These are phyloP conservation scores for Mesembrinibis cayennensis DNA, from an alignment of 2,113 vertebrate species.

Conservation along the genomic window DNA sequence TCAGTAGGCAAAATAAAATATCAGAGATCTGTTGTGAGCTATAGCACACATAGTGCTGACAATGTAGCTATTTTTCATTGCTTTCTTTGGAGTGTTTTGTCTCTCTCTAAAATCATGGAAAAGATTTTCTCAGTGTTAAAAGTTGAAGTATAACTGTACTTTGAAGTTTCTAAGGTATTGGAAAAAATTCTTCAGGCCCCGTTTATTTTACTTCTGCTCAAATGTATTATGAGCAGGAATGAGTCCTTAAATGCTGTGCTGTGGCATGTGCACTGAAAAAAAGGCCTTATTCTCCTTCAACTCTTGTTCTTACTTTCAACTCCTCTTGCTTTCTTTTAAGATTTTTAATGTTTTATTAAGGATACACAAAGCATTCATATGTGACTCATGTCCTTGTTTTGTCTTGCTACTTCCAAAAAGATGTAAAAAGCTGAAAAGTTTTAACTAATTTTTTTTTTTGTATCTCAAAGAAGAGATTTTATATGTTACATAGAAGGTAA, in stretches of 20 bases:
- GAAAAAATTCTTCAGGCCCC: not conserved
- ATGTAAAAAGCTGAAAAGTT: not conserved
- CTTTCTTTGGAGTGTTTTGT: not conserved
- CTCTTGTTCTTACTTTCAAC: not conserved
- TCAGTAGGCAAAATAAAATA: not conserved
- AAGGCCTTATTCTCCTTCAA: not conserved
- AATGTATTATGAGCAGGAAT: not conserved
- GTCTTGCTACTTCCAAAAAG: not conserved
- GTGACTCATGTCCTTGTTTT: not conserved
- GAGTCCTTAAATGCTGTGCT: not conserved
- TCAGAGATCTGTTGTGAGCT: not conserved
- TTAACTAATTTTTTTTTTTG: not conserved
- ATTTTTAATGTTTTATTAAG: not conserved
- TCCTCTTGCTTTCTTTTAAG: not conserved
- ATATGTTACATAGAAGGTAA: not conserved
- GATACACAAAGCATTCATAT: not conserved
- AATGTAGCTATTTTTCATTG: not conserved
- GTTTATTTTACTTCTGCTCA: not conserved
- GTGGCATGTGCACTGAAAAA: not conserved
- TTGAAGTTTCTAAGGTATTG: not conserved
- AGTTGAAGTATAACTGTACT: not conserved
- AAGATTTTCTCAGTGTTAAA: not conserved
- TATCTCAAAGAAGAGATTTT: not conserved
- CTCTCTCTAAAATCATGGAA: not conserved
- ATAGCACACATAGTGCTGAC: fast-evolving